phyloP scores from a whole-genome alignment of 2,113 vertebrate genomes.

The Pionites leucogaster region DNA sequence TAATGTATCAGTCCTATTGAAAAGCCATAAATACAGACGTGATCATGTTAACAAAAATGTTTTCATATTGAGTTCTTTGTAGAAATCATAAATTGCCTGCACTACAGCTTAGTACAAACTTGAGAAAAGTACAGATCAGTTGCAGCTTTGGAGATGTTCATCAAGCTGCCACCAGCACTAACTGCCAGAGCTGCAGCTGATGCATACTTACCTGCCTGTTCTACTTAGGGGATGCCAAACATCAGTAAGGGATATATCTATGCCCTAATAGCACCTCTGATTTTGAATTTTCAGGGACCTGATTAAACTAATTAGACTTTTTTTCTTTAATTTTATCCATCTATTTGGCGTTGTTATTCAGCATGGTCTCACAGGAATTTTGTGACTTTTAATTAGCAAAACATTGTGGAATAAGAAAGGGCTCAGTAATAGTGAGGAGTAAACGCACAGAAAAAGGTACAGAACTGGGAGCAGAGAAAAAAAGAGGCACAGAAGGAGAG shows the following conservation, averaged over 20 bases:
- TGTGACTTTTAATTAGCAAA: conserved; percentile 37
- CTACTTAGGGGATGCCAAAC: not conserved
- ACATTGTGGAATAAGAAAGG: not conserved
- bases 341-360: conserved; percentile 1
- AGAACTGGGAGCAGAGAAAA: not conserved
- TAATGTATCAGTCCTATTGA: not conserved
- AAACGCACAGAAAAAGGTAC: not conserved
- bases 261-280: not conserved
- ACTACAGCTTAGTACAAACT: not conserved
- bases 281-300: not conserved
- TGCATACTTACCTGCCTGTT: not conserved
- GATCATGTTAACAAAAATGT: not conserved
- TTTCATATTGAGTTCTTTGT: not conserved
- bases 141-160: not conserved
- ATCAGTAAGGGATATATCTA: not conserved
- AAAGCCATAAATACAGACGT: not conserved
- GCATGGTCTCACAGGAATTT: not conserved
- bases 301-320: conserved; percentile 27
- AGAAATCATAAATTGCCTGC: not conserved
- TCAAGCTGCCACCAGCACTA: not conserved
- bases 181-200: not conserved
- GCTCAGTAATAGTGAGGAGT: not conserved
- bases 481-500: not conserved
- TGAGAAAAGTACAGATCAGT: not conserved
- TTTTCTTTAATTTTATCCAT: conserved; percentile 18